Base-by-base conservation (phyloP, 2,113 vertebrate species). In the Heloderma charlesbogerti region DNA sequence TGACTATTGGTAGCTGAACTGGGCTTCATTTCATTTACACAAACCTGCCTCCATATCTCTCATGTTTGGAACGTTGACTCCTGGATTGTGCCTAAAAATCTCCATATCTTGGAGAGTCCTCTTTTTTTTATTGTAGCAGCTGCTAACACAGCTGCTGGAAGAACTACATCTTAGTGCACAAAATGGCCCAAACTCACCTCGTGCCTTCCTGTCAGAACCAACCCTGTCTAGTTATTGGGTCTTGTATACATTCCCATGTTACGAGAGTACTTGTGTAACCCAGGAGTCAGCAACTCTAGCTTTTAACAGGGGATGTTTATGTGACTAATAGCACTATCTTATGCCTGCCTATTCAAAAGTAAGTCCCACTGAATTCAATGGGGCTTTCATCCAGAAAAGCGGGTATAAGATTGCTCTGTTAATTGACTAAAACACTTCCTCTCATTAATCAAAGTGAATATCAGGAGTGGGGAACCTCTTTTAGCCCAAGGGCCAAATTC, bases 51-150 rank as follows among this genome's bases (percentile, higher is more conserved):
- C 69, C 63, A 67, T 0, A 2, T 0, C 2, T 84, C 0, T 1
- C 74, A 45, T 54, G 34, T 51, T 93, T 92, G 80, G 88, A 27
- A 9, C 45, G 40, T 27, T 88, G 3, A 75, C 93, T 34, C 89
- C 37, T 88, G 1, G 69, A 9, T 54, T 80, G 29, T 60, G 29
- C 7, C 72, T 37, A 18, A 71, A 60, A 60, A 74, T 16, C 16
- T 6, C 25, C 3, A 9, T 75, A 40, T 84, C 60, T 22, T 3
- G 22, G 29, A 37, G 45, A 77, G 54, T 25, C 10, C 20, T 51
- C 8, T 51, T 51, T 51, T 8, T 8, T 51, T 51, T 5, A 51
- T 45, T 84, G 84, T 27, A 40, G 69, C 16, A 72, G 20, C 22
- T 3, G 34, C 9, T 74, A 60, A 75, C 16, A 27, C 81, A 84